Base-by-base conservation (phyloP, 2,888 invertebrate genomes). In the Calliphora vomitoria region DNA sequence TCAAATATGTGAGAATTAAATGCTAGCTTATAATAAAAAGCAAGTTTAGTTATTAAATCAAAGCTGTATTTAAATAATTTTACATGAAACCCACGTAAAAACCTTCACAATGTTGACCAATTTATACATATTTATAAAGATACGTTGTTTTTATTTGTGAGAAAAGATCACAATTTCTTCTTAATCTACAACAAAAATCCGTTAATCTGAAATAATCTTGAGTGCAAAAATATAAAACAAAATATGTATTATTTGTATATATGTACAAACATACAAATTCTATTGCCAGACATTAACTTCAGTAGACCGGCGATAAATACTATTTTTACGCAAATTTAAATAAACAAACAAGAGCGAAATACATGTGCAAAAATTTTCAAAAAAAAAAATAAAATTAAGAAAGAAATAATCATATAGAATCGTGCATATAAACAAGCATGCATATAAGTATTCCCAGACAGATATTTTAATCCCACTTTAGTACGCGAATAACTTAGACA, bases 291-390 rank as follows among this genome's bases (percentile, higher is more conserved):
- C 86, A 84, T 75, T 53, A 85, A 80, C 80, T 84, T 81, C 87
- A 84, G 64, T 71, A 84, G 87, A 87, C 87, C 87, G 82, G 44
- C 76, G 53, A 87, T 81, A 84, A 87, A 80, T 84, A 81, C 84
- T 84, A 87, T 87, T 87, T 86, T 87, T 87, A 85, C 75, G 87
- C 87, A 84, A 84, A 87, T 84, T 87, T 58, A 75, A 80, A 85
- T 62, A 81, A 55, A 75, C 69, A 76, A 68, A 75, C 47, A 66
- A 75, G n/a, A 64, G 62, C 60, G 35, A 18, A 20, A 55, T 55
- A 20, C 74, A 68, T 15, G 31, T 18, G 53, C 71, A 74, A 86
- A 76, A 41, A n/a, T 35, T 20, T 25, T 25, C 25, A 35, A 66
- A 53, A 53, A 18, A 11, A 4, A 38, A 4, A 53, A 35, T 13